phyloP scores from a whole-genome alignment of 2,888 invertebrate genomes.

The Acleris laterana region DNA sequence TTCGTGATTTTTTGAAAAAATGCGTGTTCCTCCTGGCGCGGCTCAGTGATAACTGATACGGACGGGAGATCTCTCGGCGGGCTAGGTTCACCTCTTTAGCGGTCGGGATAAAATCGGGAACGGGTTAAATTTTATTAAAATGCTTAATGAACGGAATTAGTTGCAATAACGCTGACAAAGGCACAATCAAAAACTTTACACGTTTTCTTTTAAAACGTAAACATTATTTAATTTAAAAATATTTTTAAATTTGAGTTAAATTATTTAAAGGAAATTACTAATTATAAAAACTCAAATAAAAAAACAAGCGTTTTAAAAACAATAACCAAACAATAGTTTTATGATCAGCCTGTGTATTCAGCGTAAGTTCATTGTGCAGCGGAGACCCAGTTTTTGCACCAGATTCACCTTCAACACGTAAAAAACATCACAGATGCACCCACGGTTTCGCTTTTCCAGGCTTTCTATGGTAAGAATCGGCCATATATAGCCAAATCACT shows the following conservation, averaged over 20 bases:
- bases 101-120: constrained; percentile 10
- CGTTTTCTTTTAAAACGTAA: too few relatives aligned
- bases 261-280: too few relatives aligned
- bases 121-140: too few relatives aligned
- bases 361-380: constrained; percentile 72
- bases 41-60: not conserved
- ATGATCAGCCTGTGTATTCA: constrained; percentile 50
- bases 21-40: not conserved
- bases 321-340: not conserved
- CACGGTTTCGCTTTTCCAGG: constrained; percentile 70
- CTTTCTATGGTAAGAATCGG: constrained; percentile 48
- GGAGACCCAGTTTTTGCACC: constrained; percentile 56
- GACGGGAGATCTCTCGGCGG: not conserved
- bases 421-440: constrained; percentile 60
- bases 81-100: constrained; percentile 17
- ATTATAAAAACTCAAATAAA: too few relatives aligned
- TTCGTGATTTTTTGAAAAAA: not conserved
- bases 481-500: constrained; percentile 5
- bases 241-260: too few relatives aligned
- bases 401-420: constrained; percentile 54
- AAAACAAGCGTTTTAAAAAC: too few relatives aligned
- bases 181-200: too few relatives aligned
- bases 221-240: too few relatives aligned
- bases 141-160: not conserved
- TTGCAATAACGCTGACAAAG: too few relatives aligned